Evolutionary conservation across 2,797 vertebrate genomes (phyloP).

Genomic region (Rhincodon typus): DNA sequence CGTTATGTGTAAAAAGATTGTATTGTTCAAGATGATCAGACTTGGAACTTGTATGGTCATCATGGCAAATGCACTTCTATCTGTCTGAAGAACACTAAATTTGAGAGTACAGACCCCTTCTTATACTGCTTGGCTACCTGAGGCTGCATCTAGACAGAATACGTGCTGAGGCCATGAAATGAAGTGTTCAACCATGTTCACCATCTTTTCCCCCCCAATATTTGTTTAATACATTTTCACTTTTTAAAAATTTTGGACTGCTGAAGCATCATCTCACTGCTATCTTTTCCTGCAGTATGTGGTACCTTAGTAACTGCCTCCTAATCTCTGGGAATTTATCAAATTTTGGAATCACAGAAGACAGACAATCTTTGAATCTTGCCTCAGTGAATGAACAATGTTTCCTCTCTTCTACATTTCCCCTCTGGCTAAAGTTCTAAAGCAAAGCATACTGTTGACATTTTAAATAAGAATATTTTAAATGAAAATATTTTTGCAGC

Average conservation of each 20-base stretch:
- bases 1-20: background rate
- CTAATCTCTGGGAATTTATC: background rate
- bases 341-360: background rate
- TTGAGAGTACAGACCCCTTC: background rate
- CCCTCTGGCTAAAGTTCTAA: background rate
- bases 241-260: background rate
- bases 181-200: background rate
- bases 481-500: background rate
- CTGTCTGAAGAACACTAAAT: background rate
- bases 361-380: background rate
- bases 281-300: background rate
- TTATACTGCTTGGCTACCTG: background rate
- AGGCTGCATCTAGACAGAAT: background rate
- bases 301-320: background rate
- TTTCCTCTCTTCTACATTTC: background rate
- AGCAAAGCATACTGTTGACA: background rate
- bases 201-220: background rate
- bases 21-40: background rate
- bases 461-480: too few species aligned
- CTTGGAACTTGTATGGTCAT: background rate
- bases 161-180: background rate
- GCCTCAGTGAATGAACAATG: background rate
- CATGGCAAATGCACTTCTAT: background rate
- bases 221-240: background rate
- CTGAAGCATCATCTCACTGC: background rate